Conservation (phyloP, 1,140 invertebrate genomes). For the Atopsyche davidsoni region DNA sequence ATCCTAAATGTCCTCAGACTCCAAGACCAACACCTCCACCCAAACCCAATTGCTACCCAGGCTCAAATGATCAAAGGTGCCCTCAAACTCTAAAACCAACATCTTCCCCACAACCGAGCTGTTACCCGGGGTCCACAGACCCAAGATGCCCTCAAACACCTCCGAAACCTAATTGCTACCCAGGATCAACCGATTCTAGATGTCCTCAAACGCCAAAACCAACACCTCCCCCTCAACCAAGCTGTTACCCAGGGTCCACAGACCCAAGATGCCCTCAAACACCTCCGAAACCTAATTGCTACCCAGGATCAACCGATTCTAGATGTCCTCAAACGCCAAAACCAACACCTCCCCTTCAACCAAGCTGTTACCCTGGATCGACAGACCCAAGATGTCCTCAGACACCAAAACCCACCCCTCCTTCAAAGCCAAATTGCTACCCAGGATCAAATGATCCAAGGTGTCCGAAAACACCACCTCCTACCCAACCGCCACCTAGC, state of each 20-base stretch:
- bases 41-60: slow-evolving; percentile 34
- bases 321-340: slow-evolving; percentile 33
- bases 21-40: slow-evolving; percentile 34
- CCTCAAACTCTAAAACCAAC: slow-evolving; percentile 29
- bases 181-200: slow-evolving; percentile 33
- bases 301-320: slow-evolving; percentile 33
- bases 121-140: slow-evolving; percentile 33
- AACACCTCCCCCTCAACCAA: slow-evolving; percentile 23
- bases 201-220: slow-evolving; percentile 6
- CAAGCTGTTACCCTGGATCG: slow-evolving; percentile 35
- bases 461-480: slow-evolving; percentile 30
- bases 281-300: slow-evolving; percentile 36
- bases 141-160: slow-evolving; percentile 34
- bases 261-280: slow-evolving; percentile 41
- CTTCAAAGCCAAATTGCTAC: slow-evolving; percentile 33
- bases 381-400: slow-evolving; percentile 29
- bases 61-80: slow-evolving; percentile 33
- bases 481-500: slow-evolving; percentile 29
- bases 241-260: slow-evolving; percentile 40
- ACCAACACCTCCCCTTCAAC: slow-evolving; percentile 29
- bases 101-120: slow-evolving; percentile 34
- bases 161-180: slow-evolving; percentile 32
- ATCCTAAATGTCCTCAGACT: slow-evolving; percentile 32
- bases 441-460: slow-evolving; percentile 43
- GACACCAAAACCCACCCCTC: slow-evolving; percentile 12